These are phyloP conservation scores for rat (Rattus norvegicus) DNA, from an alignment of 2,113 vertebrate species.

Conservation along the genomic window DNA sequence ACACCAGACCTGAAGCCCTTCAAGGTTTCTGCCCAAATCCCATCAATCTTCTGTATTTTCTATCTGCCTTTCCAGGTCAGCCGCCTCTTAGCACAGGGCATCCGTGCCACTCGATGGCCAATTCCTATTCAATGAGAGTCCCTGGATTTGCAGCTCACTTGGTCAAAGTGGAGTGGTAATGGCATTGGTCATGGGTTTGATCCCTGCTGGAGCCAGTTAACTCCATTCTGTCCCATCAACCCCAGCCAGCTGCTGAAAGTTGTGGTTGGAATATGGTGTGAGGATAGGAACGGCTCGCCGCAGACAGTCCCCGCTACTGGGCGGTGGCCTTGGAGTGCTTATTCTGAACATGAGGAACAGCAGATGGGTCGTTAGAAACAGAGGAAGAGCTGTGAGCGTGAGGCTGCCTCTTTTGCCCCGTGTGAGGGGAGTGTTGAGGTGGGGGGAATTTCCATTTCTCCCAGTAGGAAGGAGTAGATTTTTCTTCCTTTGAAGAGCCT, in stretches of 20 bases:
- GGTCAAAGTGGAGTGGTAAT: constrained; percentile 60
- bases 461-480: not conserved
- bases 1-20: constrained; percentile 48
- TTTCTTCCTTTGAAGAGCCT: constrained; percentile 52
- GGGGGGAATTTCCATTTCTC: constrained; percentile 24
- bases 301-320: not conserved
- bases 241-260: constrained; percentile 43
- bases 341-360: not conserved
- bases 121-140: constrained; percentile 60
- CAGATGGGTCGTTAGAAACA: constrained; percentile 13
- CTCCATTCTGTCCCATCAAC: constrained; percentile 59
- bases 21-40: constrained; percentile 52
- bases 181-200: constrained; percentile 56
- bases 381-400: not conserved
- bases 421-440: not conserved
- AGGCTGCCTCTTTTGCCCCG: constrained; percentile 38
- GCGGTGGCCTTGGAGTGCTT: not conserved
- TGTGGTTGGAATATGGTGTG: constrained; percentile 1
- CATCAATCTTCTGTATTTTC: constrained; percentile 66
- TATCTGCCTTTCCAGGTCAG: constrained; percentile 76
- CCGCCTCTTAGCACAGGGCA: constrained; percentile 21
- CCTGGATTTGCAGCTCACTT: constrained; percentile 42
- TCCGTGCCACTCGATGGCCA: constrained; percentile 67
- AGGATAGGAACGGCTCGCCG: not conserved
- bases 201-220: constrained; percentile 57